Conservation (phyloP, 2,113 vertebrate genomes). For the Donacobius atricapilla region DNA sequence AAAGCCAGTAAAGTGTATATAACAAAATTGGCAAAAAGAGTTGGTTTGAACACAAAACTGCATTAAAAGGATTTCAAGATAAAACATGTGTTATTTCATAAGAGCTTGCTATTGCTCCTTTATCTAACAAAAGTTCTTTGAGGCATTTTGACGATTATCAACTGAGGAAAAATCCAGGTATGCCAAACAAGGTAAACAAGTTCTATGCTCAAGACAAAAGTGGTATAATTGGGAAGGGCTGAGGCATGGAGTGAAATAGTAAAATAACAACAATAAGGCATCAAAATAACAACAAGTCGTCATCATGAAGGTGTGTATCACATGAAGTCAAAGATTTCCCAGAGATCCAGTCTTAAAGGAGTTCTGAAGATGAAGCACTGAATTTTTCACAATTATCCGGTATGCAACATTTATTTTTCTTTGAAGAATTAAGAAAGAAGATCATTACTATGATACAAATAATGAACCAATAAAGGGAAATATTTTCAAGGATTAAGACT, state of each 20-base stretch:
- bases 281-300: background rate
- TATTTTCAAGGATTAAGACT: background rate
- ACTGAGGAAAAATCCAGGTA: background rate
- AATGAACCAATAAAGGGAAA: background rate
- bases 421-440: background rate
- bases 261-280: background rate
- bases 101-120: background rate
- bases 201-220: background rate
- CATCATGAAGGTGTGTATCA: background rate
- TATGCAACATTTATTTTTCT: background rate
- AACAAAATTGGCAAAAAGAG: background rate
- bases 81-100: background rate
- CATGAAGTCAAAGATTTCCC: background rate
- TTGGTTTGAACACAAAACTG: background rate
- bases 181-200: background rate
- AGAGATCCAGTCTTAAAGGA: background rate
- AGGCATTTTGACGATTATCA: background rate
- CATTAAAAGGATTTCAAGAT: background rate
- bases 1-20: background rate
- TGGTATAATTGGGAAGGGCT: background rate
- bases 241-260: background rate
- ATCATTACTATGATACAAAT: background rate
- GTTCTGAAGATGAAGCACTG: background rate
- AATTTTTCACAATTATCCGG: background rate
- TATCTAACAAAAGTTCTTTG: background rate